Conservation (phyloP, 2,888 invertebrate genomes). For the Gymnoscelis rufifasciata region DNA sequence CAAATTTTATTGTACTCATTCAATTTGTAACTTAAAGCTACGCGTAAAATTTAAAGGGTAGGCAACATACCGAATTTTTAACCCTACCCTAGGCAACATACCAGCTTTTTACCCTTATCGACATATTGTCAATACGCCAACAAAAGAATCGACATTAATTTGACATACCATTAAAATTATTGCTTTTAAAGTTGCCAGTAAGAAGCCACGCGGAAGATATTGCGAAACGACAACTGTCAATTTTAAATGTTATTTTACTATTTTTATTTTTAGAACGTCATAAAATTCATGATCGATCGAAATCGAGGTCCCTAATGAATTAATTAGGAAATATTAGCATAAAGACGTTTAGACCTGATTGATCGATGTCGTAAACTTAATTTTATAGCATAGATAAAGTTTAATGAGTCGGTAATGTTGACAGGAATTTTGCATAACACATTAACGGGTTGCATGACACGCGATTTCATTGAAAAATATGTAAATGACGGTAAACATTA, state of each 20-base stretch:
- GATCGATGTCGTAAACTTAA: constrained; percentile 65
- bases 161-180: constrained; percentile 76
- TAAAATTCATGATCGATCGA: constrained; percentile 47
- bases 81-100: constrained; percentile 48
- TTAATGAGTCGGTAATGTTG: constrained; percentile 56
- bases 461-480: constrained; percentile 67
- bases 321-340: constrained; percentile 64
- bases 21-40: constrained; percentile 71
- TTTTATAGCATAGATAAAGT: constrained; percentile 39
- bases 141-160: constrained; percentile 73
- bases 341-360: constrained; percentile 53
- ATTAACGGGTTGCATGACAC: constrained; percentile 54
- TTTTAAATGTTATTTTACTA: constrained; percentile 2
- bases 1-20: constrained; percentile 61
- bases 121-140: constrained; percentile 69
- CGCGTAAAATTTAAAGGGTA: constrained; percentile 73
- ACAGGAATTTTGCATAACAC: constrained; percentile 44
- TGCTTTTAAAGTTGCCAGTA: constrained; percentile 63
- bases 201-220: constrained; percentile 67
- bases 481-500: constrained; percentile 73
- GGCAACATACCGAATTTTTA: constrained; percentile 34
- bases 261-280: not conserved
- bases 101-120: constrained; percentile 52
- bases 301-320: constrained; percentile 57
- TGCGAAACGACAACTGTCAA: constrained; percentile 44